Percentiles rank a stretch among this genome's conserved stretches.
These are phyloP conservation scores for Sebastes trivittatus DNA, from an alignment of 2,797 vertebrate genomes.

Conservation along the genomic window DNA sequence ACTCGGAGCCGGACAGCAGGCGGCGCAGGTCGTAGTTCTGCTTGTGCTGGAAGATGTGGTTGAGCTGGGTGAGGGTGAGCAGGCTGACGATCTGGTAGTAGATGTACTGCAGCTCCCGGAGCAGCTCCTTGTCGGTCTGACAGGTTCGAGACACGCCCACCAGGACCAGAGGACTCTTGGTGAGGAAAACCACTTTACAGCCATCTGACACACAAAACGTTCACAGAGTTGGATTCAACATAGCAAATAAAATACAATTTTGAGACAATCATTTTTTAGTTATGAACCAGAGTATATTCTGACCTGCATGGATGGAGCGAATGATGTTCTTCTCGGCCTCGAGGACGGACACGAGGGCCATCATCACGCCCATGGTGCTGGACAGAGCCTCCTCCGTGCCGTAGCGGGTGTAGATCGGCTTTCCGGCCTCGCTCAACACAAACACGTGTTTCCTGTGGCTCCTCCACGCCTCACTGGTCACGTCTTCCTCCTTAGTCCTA, in stretches of 20 bases:
- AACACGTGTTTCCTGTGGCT: constrained; percentile 94
- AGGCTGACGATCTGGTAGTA: constrained; percentile 98
- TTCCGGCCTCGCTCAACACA: constrained; percentile 95
- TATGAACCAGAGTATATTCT: not conserved
- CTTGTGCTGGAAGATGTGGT: constrained; percentile 95
- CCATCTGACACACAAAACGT: constrained; percentile 82
- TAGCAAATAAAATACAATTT: not conserved
- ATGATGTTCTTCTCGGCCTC: constrained; percentile 94
- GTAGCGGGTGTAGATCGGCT: constrained; percentile 96
- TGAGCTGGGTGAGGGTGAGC: constrained; percentile 94
- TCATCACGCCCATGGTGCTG: constrained; percentile 98
- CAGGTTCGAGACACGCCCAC: constrained; percentile 91
- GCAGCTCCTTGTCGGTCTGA: constrained; percentile 93
- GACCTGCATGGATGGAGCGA: constrained; percentile 96
- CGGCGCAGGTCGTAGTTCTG: constrained; percentile 97
- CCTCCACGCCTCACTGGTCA: constrained; percentile 90
- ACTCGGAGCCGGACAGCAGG: constrained; percentile 93
- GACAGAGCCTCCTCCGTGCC: constrained; percentile 96
- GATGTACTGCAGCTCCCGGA: constrained; percentile 95
- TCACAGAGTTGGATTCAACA: not conserved
- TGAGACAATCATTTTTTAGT: not conserved
- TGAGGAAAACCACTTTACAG: constrained; percentile 95
- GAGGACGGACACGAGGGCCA: constrained; percentile 95
- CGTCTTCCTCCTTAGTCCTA: constrained; percentile 87
- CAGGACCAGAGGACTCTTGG: constrained; percentile 93